These are phyloP conservation scores for Paramuricea clavata DNA, from an alignment of 92 coral and sea anemone genomes.

Conservation along the genomic window DNA sequence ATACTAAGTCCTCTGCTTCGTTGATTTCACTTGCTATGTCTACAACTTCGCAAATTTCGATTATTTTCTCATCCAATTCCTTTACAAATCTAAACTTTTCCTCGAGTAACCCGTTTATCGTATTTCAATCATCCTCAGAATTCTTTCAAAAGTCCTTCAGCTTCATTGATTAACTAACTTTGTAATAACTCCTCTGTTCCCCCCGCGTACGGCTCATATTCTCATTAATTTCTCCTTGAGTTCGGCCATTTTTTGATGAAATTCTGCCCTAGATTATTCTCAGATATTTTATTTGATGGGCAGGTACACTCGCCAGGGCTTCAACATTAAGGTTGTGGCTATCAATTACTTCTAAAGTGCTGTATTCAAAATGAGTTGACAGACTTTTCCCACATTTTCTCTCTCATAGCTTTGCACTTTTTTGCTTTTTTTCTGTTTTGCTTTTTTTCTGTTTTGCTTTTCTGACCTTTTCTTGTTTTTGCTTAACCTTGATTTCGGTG, in stretches of 20 bases:
- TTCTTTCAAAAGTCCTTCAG: too few relatives aligned
- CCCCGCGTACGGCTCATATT: too few relatives aligned
- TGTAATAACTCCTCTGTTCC: too few relatives aligned
- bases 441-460: slow-evolving; percentile 72
- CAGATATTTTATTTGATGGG: slow-evolving; percentile 52
- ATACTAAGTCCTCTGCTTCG: slow-evolving; percentile 38
- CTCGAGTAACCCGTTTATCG: slow-evolving; percentile 28
- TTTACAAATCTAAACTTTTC: slow-evolving; percentile 22
- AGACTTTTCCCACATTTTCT: slow-evolving; percentile 55
- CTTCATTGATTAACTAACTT: too few relatives aligned
- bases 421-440: slow-evolving; percentile 64
- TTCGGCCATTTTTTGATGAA: too few relatives aligned
- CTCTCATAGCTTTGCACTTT: slow-evolving; percentile 55
- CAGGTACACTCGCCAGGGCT: slow-evolving; percentile 59
- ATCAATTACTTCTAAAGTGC: slow-evolving; percentile 60
- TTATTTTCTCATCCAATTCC: slow-evolving; percentile 47
- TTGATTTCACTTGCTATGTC: slow-evolving; percentile 40
- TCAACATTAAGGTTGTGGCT: too few relatives aligned
- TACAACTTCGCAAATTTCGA: slow-evolving; percentile 42
- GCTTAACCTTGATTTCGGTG: not conserved
- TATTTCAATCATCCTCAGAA: slow-evolving; percentile 56
- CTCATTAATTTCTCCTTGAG: too few relatives aligned
- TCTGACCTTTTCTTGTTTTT: slow-evolving; percentile 56
- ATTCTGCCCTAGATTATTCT: slow-evolving; percentile 50
- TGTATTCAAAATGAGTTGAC: slow-evolving; percentile 58